Evolutionary conservation across 1,140 invertebrate genomes (phyloP).

Genomic region (Drosophila orosa): DNA sequence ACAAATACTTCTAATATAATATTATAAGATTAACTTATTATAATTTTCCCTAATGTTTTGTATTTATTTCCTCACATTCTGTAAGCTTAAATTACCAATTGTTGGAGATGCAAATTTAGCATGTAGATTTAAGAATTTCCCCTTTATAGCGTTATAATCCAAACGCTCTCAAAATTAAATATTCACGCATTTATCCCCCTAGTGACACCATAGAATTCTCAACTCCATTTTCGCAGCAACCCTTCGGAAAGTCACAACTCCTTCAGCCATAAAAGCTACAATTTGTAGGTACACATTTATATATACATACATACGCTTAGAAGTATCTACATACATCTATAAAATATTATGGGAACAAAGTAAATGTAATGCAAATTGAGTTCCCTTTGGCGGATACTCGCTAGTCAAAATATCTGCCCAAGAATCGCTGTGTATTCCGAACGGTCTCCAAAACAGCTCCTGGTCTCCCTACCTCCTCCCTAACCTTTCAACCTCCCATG

Average conservation of each 20-base stretch:
- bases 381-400: slow-evolving; percentile 43
- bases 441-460: not conserved
- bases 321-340: slow-evolving; percentile 32
- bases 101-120: not conserved
- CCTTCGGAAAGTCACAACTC: slow-evolving; percentile 3
- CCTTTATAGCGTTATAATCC: too few species aligned
- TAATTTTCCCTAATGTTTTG: too few species aligned
- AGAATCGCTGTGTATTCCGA: slow-evolving; percentile 17
- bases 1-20: too few species aligned
- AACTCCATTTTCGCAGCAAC: not conserved
- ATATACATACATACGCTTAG: not conserved
- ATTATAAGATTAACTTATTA: too few species aligned
- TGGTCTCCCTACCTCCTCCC: not conserved
- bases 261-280: slow-evolving; percentile 12
- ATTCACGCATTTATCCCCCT: too few species aligned
- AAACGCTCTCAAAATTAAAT: not conserved
- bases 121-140: not conserved
- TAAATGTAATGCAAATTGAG: slow-evolving; percentile 79
- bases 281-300: slow-evolving; percentile 5
- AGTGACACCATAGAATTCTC: not conserved
- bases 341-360: slow-evolving; percentile 72
- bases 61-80: not conserved
- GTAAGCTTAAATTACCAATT: not conserved
- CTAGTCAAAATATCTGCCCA: slow-evolving; percentile 57
- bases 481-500: not conserved